Evolutionary conservation across 2,888 invertebrate species (phyloP).

Genomic region (Sarcophaga caerulescens): DNA sequence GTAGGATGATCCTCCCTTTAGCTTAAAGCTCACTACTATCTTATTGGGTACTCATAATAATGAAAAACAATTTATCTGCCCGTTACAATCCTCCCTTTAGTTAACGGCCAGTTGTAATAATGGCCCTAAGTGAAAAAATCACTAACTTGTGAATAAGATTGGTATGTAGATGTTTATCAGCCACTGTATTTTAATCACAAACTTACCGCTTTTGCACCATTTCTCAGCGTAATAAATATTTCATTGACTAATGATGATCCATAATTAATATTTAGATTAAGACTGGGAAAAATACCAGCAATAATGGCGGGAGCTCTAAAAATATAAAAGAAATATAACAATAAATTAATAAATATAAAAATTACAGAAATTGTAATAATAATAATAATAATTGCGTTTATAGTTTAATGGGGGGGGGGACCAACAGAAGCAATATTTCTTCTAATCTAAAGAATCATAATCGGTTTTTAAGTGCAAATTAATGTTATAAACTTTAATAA

Average conservation of each 20-base stretch:
- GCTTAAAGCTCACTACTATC: no score
- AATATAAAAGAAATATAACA: slow-evolving; percentile 46
- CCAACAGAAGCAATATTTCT: no score
- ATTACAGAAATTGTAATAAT: not conserved
- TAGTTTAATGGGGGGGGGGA: not conserved
- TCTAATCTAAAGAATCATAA: not conserved
- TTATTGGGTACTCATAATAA: no score
- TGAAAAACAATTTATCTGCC: no score
- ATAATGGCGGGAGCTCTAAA: slow-evolving; percentile 78
- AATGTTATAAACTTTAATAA: not conserved
- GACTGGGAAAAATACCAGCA: slow-evolving; percentile 77
- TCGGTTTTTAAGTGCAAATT: slow-evolving; percentile 2
- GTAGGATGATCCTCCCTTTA: no score
- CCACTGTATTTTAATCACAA: not conserved
- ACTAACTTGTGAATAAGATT: not conserved
- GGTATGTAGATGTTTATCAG: not conserved
- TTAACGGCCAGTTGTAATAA: no score
- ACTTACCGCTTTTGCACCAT: slow-evolving; percentile 67
- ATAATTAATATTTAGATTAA: slow-evolving; percentile 76
- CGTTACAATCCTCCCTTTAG: no score
- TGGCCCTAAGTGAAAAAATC: no score
- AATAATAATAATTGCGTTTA: not conserved
- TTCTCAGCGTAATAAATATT: slow-evolving; percentile 75
- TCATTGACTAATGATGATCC: slow-evolving; percentile 77
- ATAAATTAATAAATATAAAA: slow-evolving; percentile 21